Evolutionary conservation across 2,888 invertebrate species (phyloP), one percentile per base, ranked within the genome.

Genomic region (Dryadula phaetusa): DNA sequence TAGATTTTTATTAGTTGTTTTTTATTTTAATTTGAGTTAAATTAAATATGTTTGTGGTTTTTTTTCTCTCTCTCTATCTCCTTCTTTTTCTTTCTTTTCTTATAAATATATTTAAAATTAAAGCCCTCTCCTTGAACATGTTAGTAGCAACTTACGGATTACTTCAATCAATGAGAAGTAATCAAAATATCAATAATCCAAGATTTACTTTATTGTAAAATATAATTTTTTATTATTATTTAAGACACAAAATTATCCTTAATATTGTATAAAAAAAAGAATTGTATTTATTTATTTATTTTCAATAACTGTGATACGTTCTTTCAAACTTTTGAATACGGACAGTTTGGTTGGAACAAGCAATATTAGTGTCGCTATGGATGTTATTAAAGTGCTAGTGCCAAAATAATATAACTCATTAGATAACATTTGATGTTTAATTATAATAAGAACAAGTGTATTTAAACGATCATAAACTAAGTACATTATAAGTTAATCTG

Each of bases 241-340:
- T 75, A 73, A 74, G 70, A 69, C 54, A 69, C 71, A 66, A 66
- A 74, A 70, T 70, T 79, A 76, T 78, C 70, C 56, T 34, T 72
- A 69, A 79, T 81, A 79, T 79, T 89, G 87, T 88, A n/a, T n/a
- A n/a, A n/a, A n/a, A n/a, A n/a, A 87, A 79, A 88, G 84, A 86
- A 79, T 76, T 79, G 74, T 84, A 86, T 85, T 86, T 86, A 86
- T 85, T 88, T 86, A 87, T 88, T 88, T 87, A 85, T 83, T 83
- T 81, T 78, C 84, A 83, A 79, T 82, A 80, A 80, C 90, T 90
- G 89, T 89, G 88, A 89, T 88, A 88, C 78, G 79, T 83, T 82
- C 74, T 75, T 70, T 71, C 66, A 69, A 61, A 40, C 40, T 12
- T 44, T 32, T 60, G 44, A 28, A 25, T 44, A 28, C 52, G 37